phyloP scores from a whole-genome alignment of 2,113 vertebrate species.

The Siniperca knerii region DNA sequence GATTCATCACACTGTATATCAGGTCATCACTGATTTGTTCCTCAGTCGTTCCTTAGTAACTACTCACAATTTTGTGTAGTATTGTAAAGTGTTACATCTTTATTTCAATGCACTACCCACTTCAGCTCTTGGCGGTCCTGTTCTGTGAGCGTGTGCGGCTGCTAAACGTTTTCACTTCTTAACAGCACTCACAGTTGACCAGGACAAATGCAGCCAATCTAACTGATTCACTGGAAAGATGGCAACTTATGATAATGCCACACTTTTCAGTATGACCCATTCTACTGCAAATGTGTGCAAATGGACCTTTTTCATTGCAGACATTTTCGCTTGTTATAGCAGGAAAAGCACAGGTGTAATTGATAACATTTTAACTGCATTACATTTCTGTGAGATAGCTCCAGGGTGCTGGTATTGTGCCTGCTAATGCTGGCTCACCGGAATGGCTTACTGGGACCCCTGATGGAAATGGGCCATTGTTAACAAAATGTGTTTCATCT shows the following conservation, averaged over 20 bases:
- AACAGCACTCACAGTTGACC: background rate
- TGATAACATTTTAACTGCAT: background rate
- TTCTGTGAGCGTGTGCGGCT: background rate
- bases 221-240: background rate
- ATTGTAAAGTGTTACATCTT: background rate
- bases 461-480: too few relatives aligned
- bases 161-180: background rate
- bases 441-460: background rate
- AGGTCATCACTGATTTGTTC: background rate
- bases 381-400: background rate
- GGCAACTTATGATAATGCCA: background rate
- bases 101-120: background rate
- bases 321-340: background rate
- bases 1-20: background rate
- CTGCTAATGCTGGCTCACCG: background rate
- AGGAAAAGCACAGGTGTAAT: background rate
- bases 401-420: too few relatives aligned
- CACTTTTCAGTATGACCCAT: background rate
- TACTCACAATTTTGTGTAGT: background rate
- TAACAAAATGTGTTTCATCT: background rate
- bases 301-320: background rate
- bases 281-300: conserved; percentile 1
- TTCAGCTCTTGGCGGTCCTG: background rate
- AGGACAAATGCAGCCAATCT: background rate
- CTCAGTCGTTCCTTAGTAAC: background rate